These are phyloP conservation scores for Pantherophis vulpinus DNA, from an alignment of 2,797 vertebrate genomes.

Conservation along the genomic window DNA sequence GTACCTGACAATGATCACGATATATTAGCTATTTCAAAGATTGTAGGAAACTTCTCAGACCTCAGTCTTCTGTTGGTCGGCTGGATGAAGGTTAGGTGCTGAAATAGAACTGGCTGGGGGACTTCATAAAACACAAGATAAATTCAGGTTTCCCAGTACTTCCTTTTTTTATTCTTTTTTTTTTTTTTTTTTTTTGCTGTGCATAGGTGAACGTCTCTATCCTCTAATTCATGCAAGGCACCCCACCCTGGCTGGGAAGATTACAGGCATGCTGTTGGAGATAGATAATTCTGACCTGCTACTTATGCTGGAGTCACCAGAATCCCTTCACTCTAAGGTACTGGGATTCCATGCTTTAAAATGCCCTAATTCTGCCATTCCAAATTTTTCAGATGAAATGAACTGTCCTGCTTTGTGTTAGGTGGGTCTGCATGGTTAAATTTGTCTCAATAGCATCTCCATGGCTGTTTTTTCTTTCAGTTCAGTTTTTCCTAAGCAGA, in stretches of 20 bases:
- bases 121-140: neutral
- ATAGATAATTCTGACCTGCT: constrained; percentile 95
- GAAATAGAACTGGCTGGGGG: neutral
- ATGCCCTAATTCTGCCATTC: neutral
- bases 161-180: neutral
- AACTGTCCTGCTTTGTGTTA: neutral
- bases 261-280: constrained; percentile 97
- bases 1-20: neutral
- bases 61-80: neutral
- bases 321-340: constrained; percentile 89
- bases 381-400: neutral
- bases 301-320: constrained; percentile 90
- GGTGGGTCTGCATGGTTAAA: neutral
- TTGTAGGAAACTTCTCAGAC: neutral
- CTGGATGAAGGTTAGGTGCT: neutral
- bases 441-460: neutral
- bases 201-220: constrained; percentile 83
- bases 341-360: neutral
- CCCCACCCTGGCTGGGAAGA: constrained; percentile 87
- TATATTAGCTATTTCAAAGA: neutral
- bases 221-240: constrained; percentile 83
- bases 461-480: neutral
- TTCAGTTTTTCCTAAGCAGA: neutral
- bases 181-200: neutral
- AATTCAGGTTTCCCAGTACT: too few relatives aligned